Evolutionary conservation across 2,888 invertebrate species (phyloP), one percentile per base, ranked within the genome.

Genomic region (Geophilus truncorum): DNA sequence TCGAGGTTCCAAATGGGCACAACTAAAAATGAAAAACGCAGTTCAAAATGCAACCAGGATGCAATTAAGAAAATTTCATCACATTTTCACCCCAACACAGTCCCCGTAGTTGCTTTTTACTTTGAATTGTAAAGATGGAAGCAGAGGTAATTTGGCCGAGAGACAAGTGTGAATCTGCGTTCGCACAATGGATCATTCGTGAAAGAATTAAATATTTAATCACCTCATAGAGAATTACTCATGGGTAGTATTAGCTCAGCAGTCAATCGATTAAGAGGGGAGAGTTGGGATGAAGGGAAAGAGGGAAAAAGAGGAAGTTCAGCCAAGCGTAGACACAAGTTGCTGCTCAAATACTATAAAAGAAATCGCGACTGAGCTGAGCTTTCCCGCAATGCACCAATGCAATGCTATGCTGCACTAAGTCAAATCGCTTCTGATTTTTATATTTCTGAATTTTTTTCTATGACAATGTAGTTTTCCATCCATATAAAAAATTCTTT

Each of bases 191-290:
- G 57, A 57, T 57, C 57, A 57, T 57, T 57, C 12, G 57, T 21
- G 57, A 57, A 57, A 23, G 57, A 57, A 57, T 57, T 57, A 57
- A 57, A 57, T 57, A 57, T 57, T 57, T 57, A 57, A 57, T 57
- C 57, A 57, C 57, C 57, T 57, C 57, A 57, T 57, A 57, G 21
- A 9, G 21, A 57, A 57, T 57, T 57, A 57, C 57, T 57, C 57
- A 57, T 57, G 57, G 57, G 57, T 57, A 57, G 57, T 57, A 57
- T 57, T 57, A 57, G 57, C 57, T 57, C 57, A 57, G 57, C 57
- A 57, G 57, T 57, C 57, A 57, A 57, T 57, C 57, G 57, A 57
- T 57, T 57, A 23, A 57, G 23, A 40, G 40, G 40, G 40, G 40
- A 40, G 40, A 12, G 4, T 40, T 40, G 40, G 15, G 40, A 40